A percentile compares a stretch with the other conserved stretches of the same genome.
phyloP scores from a whole-genome alignment of 2,888 invertebrate genomes.

The Azorinus chamasolen region DNA sequence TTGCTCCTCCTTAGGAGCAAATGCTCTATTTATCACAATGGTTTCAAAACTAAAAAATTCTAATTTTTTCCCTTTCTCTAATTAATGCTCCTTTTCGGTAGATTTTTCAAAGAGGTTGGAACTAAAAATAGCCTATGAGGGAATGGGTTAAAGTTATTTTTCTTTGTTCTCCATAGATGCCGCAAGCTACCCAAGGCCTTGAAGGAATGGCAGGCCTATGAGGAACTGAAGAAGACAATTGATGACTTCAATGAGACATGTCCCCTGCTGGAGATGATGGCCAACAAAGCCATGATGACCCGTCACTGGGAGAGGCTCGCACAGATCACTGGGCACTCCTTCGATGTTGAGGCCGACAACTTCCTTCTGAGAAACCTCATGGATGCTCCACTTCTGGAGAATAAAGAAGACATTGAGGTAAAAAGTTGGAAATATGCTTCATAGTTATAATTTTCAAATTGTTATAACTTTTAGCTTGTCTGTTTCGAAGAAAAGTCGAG shows the following conservation, averaged over 20 bases:
- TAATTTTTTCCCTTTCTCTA: too few relatives aligned
- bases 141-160: too few relatives aligned
- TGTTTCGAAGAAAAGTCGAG: too few relatives aligned
- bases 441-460: too few relatives aligned
- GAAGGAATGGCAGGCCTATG: slow-evolving; percentile 98
- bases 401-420: slow-evolving; percentile 98
- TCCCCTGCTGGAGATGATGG: slow-evolving; percentile 97
- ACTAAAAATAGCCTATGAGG: too few relatives aligned
- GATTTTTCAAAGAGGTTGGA: too few relatives aligned
- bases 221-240: slow-evolving; percentile 97
- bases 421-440: neutral
- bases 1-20: too few relatives aligned
- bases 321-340: slow-evolving; percentile 94
- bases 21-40: too few relatives aligned
- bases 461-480: too few relatives aligned
- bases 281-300: slow-evolving; percentile 98
- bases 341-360: slow-evolving; percentile 97
- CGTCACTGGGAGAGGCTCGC: slow-evolving; percentile 98
- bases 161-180: slow-evolving; percentile 91
- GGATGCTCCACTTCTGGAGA: slow-evolving; percentile 96
- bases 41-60: too few relatives aligned
- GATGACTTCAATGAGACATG: slow-evolving; percentile 99
- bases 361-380: slow-evolving; percentile 97
- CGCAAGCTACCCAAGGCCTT: slow-evolving; percentile 96
- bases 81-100: too few relatives aligned